Evolutionary conservation across 2,797 vertebrate species (phyloP), one percentile per base, ranked within the genome.

Genomic region (Natrix natrix): DNA sequence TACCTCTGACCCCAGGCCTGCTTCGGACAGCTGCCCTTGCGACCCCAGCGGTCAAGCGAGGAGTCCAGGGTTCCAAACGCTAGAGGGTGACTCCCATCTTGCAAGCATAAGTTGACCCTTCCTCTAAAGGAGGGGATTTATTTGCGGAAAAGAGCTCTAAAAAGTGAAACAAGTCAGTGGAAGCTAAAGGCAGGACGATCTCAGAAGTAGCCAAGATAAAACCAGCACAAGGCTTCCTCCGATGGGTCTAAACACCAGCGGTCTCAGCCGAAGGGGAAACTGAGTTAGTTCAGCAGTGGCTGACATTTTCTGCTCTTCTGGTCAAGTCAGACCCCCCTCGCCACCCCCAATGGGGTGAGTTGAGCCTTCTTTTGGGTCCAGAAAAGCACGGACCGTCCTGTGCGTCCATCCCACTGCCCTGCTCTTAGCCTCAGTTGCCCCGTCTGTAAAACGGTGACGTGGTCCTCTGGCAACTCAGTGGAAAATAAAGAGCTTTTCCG

Each of bases 181-280:
- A 28, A 8, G 24, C 69, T 59, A 86, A 57, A 4, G 5, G 90
- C 61, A 69, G 89, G 3, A 48, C 3, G 48, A 48, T 3, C 24
- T 8, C 69, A 43, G 43, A 20, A 20, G 37, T 0, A 48, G 20
- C 16, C 32, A 10, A 22, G 69, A 22, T 4, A 20, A 89, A 7
- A n/a, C 3, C 86, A 5, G 26, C 1, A 17, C 48, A 13, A n/a
- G 0, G 26, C 32, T 61, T 52, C 14, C 37, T 13, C 37, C 8
- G 12, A 11, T 4, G 26, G 24, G 14, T 13, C 32, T 16, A 1
- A 48, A 61, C 6, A 0, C 28, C 1, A 17, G 52, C 1, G 3
- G 28, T 1, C 86, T n/a, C 54, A 43, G 32, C 54, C 2, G 8
- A n/a, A 55, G 14, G 7, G 54, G 32, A 16, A 55, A 32, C 52